Base-by-base conservation (phyloP, 1,140 invertebrate genomes). In the Apis dorsata region DNA sequence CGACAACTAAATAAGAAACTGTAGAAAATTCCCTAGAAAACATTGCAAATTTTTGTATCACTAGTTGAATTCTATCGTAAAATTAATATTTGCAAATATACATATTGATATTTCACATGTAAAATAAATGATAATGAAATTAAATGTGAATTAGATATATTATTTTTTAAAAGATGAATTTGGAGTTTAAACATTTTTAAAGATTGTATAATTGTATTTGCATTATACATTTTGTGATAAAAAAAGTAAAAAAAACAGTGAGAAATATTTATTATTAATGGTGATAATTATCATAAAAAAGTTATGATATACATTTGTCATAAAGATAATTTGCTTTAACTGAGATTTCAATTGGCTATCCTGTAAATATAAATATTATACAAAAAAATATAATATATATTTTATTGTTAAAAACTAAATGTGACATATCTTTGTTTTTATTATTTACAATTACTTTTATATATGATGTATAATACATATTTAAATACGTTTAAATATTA, bases 11-110 rank as follows among this genome's bases (percentile, higher is more conserved):
- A 76, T 51, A 34, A 49, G 59, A 51, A 51, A 24, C 17, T 19
- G 10, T 65, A 2, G 51, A 24, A 82, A 83, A 85, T 62, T 85
- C 84, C 84, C 80, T 85, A 84, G 78, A 3, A 28, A 12, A 69
- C 4, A 3, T 17, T 24, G 53, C 19, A 66, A 72, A 65, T 24
- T 65, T 60, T 28, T 24, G 1, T 55, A 63, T 11, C 44, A 57
- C 8, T 15, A 34, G 13, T n/a, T 19, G 17, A 34, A 72, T 71
- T 28, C 10, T 13, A 34, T 17, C 0, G 3, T 13, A n/a, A 1
- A 70, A 17, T 55, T 17, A 44, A 55, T 62, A 28, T 11, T 59
- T 77, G 17, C 15, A 66, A 51, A 65, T 19, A 21, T 53, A 24
- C 0, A 60, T 28, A 0, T 63, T 34, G 8, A 66, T 66, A 66